Conservation (phyloP, 1,140 invertebrate genomes). For the Leptestheria dahalacensis region DNA sequence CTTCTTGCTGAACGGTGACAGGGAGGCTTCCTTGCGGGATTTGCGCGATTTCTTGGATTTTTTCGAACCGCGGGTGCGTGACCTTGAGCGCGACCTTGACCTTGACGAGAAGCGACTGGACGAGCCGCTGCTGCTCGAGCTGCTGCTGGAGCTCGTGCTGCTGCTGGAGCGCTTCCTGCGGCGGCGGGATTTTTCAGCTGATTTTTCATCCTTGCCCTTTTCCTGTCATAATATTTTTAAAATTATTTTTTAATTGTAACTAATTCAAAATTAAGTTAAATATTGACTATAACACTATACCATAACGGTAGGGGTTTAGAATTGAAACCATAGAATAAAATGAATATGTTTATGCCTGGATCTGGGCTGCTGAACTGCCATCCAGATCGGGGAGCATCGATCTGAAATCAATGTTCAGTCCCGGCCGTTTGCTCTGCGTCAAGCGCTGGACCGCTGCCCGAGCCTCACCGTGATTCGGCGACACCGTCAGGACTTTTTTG, state of each 20-base stretch:
- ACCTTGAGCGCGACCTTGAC: background rate
- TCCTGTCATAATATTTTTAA: background rate
- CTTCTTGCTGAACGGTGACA: slow-evolving; percentile 60
- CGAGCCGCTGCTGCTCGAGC: background rate
- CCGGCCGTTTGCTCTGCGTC: background rate
- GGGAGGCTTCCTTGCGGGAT: slow-evolving; percentile 35
- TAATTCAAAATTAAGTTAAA: too few species aligned
- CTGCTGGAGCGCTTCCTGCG: slow-evolving; percentile 1
- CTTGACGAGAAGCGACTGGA: background rate
- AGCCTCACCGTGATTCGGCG: slow-evolving; percentile 69
- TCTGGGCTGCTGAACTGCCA: background rate
- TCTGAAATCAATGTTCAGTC: slow-evolving; percentile 3
- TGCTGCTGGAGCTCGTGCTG: background rate
- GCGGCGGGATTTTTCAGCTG: background rate
- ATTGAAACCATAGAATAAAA: background rate
- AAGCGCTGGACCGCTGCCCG: slow-evolving; percentile 36
- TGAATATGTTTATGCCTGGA: background rate
- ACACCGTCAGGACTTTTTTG: slow-evolving; percentile 59
- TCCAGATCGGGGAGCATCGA: background rate
- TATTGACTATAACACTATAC: too few species aligned
- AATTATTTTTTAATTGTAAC: too few species aligned
- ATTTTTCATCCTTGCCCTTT: background rate
- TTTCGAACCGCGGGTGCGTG: background rate
- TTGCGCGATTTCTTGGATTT: background rate
- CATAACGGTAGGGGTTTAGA: background rate